phyloP scores from a whole-genome alignment of 2,113 vertebrate species.

The Trochalopteron elliotii region DNA sequence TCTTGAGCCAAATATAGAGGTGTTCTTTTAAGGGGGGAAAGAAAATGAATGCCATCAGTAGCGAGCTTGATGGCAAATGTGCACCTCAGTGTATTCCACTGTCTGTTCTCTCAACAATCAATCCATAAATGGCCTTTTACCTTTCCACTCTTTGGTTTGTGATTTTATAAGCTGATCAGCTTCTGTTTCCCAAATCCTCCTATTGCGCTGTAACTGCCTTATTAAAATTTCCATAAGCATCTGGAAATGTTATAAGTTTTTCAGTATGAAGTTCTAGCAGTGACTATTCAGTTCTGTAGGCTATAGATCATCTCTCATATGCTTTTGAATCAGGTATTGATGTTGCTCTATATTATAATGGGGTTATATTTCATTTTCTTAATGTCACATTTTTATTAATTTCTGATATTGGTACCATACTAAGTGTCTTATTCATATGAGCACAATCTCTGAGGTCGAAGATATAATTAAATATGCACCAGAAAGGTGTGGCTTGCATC shows the following conservation, averaged over 20 bases:
- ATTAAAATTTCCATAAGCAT: not conserved
- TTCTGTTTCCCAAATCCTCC: not conserved
- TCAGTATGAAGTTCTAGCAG: not conserved
- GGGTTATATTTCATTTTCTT: slow-evolving; percentile 56
- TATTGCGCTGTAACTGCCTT: not conserved
- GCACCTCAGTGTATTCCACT: not conserved
- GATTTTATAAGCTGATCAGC: not conserved
- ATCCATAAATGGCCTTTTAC: not conserved
- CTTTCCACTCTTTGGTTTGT: not conserved
- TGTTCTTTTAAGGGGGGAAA: not conserved
- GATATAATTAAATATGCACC: slow-evolving; percentile 46
- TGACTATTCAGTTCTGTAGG: not conserved
- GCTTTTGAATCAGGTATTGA: slow-evolving; percentile 52
- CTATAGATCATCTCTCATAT: slow-evolving; percentile 9
- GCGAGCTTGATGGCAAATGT: not conserved
- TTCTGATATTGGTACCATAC: slow-evolving; percentile 17
- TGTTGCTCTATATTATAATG: slow-evolving; percentile 12
- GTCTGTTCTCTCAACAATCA: not conserved
- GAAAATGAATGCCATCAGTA: not conserved
- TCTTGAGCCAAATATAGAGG: not conserved
- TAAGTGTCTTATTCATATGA: slow-evolving; percentile 57
- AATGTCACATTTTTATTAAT: slow-evolving; percentile 66
- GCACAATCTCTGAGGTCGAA: not conserved
- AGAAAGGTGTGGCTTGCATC: slow-evolving; percentile 45
- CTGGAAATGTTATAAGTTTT: not conserved